phyloP scores from a whole-genome alignment of 2,797 vertebrate species.

The Acanthopagrus latus region DNA sequence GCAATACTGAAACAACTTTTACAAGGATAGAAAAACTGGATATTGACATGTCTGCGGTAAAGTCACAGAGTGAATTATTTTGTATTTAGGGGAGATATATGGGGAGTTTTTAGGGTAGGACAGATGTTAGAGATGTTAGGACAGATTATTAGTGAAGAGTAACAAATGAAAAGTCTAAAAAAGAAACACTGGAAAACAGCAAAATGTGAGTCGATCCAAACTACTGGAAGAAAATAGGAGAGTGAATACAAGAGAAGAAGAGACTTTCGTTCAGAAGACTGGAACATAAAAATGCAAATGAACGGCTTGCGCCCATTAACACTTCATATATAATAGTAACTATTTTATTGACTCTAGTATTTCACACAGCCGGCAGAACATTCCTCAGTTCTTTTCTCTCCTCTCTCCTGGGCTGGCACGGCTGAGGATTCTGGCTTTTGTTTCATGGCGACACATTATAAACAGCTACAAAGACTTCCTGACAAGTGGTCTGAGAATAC shows the following conservation, averaged over 20 bases:
- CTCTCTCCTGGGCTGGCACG: not conserved
- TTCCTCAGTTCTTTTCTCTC: not conserved
- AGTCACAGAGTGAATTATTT: not conserved
- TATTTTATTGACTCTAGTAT: conserved; percentile 12
- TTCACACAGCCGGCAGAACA: not conserved
- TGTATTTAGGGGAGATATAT: conserved; percentile 1
- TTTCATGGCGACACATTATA: conserved; percentile 22
- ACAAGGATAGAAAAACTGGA: conserved; percentile 2
- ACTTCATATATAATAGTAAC: not conserved
- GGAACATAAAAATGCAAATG: conserved; percentile 13
- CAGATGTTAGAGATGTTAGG: conserved; percentile 3
- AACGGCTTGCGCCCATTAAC: not conserved
- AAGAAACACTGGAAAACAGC: conserved; percentile 62
- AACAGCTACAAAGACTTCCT: conserved; percentile 28
- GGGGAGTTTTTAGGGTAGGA: conserved; percentile 1
- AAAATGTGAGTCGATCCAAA: conserved; percentile 32
- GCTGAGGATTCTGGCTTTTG: conserved; percentile 5
- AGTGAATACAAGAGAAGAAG: conserved; percentile 14
- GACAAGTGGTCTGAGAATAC: not conserved
- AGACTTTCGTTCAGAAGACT: not conserved
- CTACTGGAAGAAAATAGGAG: conserved; percentile 50
- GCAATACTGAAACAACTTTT: conserved; percentile 4
- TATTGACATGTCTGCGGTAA: not conserved
- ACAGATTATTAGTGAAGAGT: conserved; percentile 2
- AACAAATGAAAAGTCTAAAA: not conserved